Base-by-base conservation (phyloP, 2,797 vertebrate species). In the Bucorvus abyssinicus region DNA sequence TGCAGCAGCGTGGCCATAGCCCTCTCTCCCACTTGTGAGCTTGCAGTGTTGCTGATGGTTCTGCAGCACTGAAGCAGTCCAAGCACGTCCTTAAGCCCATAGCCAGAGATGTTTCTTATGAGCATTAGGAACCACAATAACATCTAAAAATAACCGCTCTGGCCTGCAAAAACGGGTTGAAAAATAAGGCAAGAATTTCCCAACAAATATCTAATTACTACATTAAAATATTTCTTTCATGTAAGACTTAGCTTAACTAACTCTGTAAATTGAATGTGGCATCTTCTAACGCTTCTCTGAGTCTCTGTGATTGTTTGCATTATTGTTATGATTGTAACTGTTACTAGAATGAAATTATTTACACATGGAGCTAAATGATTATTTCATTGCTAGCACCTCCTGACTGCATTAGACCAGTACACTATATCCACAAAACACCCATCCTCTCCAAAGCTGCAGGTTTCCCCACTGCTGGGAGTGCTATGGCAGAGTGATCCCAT, bases 181-280 rank as follows among this genome's bases (percentile, higher is more conserved):
- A 93, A 55, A 90, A 78, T 71, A 73, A 82, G 77, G 63, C 63
- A 79, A 91, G 74, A 79, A 68, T 90, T 96, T 96, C 47, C 87
- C 77, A 93, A 94, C 91, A 94, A 97, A 95, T 84, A 94, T 69
- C 30, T 97, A 96, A 97, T 97, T 96, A 95, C 91, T 95, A 57
- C 87, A 94, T 95, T 93, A 95, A 97, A 96, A 92, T 96, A 93
- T 79, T 87, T 92, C 80, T 94, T 96, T 96, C 84, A 75, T 96
- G 74, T 91, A 93, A 85, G 96, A 94, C 94, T 97, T 96, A 90
- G 83, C 87, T 97, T 76, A 84, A 97, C 96, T 96, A 83, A 97
- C 96, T 96, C 92, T 92, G 93, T 79, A 97, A 97, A 97, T 95
- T 96, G 95, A 96, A 97, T 92, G 95, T 95, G 91, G 79, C 96